Percentiles rank a stretch among this genome's conserved stretches.
phyloP scores from a whole-genome alignment of 2,797 vertebrate genomes.

The Erethizon dorsatum region DNA sequence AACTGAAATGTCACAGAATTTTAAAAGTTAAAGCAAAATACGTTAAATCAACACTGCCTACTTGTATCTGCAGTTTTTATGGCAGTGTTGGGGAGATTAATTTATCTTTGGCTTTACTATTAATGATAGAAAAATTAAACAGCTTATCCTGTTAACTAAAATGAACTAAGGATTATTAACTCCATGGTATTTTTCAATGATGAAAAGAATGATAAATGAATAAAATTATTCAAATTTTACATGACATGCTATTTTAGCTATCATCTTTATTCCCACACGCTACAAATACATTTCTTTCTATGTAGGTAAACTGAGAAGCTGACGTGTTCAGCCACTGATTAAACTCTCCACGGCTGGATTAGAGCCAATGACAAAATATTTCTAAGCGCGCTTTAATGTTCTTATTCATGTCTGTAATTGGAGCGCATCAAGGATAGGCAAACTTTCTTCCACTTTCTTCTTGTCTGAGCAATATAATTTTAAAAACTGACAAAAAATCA shows the following conservation, averaged over 20 bases:
- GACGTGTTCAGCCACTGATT: background rate
- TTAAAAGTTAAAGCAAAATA: constrained; percentile 69
- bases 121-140: constrained; percentile 32
- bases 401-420: background rate
- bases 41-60: constrained; percentile 16
- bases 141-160: constrained; percentile 2
- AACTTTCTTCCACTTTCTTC: background rate
- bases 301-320: background rate
- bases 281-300: background rate
- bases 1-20: background rate
- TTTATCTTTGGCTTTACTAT: constrained; percentile 33
- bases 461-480: background rate
- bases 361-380: background rate
- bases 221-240: constrained; percentile 24
- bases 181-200: background rate
- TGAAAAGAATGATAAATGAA: background rate
- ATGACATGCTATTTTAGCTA: background rate
- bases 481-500: background rate
- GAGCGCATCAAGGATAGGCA: background rate
- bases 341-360: background rate
- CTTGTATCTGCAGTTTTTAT: background rate
- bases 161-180: background rate
- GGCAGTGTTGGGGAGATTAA: background rate
- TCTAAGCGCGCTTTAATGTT: background rate
- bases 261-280: constrained; percentile 42